Percentiles rank a stretch among this genome's conserved stretches.
phyloP scores from a whole-genome alignment of 37 sponge, comb jelly and placozoan species.

The Oscarella lobularis region DNA sequence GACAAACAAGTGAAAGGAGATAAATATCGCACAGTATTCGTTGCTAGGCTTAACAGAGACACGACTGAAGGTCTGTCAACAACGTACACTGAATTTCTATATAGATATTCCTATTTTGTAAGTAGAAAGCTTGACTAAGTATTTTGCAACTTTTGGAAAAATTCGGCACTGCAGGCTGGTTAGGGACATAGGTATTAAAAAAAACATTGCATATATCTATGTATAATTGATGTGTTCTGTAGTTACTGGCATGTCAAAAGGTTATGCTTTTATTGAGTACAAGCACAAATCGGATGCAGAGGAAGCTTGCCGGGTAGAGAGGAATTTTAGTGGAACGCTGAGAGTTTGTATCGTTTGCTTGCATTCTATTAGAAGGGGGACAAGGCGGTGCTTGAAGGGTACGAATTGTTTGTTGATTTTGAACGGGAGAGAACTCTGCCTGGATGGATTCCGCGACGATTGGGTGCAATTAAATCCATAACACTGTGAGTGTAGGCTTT shows the following conservation, averaged over 20 bases:
- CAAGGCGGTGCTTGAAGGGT: constrained; percentile 38
- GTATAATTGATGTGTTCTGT: not conserved
- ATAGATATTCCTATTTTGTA: not conserved
- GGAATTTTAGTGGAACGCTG: no score
- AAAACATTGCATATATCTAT: not conserved
- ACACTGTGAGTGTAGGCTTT: not conserved
- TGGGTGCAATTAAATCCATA: constrained; percentile 35
- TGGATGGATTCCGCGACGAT: constrained; percentile 86
- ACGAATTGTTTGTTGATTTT: constrained; percentile 65
- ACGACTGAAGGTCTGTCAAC: constrained; percentile 59
- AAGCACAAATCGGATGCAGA: constrained; percentile 33
- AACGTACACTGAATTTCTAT: constrained; percentile 11
- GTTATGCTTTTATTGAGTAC: constrained; percentile 82
- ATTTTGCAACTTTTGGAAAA: constrained; percentile 62
- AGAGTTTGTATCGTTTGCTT: not conserved
- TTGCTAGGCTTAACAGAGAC: constrained; percentile 49
- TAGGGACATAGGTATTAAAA: constrained; percentile 65
- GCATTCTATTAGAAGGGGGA: constrained; percentile 22
- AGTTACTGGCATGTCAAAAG: constrained; percentile 76
- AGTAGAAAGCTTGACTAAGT: constrained; percentile 36
- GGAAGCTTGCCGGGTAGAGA: constrained; percentile 40
- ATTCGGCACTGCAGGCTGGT: constrained; percentile 56
- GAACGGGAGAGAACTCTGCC: constrained; percentile 62
- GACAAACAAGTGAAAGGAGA: constrained; percentile 37
- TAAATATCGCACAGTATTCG: constrained; percentile 53